Evolutionary conservation across 1,140 invertebrate genomes (phyloP).

Genomic region (Ladona fulva): DNA sequence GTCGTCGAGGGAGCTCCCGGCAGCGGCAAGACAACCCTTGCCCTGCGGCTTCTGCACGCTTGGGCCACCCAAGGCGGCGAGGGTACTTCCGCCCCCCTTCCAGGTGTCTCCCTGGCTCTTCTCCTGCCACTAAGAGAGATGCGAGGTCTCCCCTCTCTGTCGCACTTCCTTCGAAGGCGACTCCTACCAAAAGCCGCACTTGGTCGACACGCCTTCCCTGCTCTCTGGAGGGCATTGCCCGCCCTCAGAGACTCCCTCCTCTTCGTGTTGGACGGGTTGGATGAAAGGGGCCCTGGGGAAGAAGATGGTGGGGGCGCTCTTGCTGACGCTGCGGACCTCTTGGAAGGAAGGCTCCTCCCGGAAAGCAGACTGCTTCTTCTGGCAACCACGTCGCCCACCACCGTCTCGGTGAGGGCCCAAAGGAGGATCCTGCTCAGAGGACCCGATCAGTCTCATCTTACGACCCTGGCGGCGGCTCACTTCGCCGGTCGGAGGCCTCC

Average conservation of each 20-base stretch:
- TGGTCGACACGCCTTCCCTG: constrained; percentile 27
- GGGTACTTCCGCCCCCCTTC: constrained; percentile 20
- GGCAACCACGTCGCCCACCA: background rate
- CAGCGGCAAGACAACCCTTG: constrained; percentile 42
- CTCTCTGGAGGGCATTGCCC: constrained; percentile 31
- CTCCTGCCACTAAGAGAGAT: constrained; percentile 45
- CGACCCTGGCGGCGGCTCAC: constrained; percentile 38
- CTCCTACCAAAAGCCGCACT: constrained; percentile 36
- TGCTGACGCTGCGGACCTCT: constrained; percentile 40
- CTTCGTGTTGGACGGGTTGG: constrained; percentile 45
- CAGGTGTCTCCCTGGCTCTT: constrained; percentile 35
- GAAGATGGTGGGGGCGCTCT: constrained; percentile 33
- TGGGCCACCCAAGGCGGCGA: constrained; percentile 39
- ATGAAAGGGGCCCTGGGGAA: constrained; percentile 25
- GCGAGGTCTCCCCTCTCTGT: constrained; percentile 32
- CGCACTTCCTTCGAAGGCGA: constrained; percentile 40
- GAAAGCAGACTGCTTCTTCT: constrained; percentile 39
- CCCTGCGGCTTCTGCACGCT: constrained; percentile 41
- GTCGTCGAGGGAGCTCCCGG: constrained; percentile 43
- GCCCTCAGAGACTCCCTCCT: constrained; percentile 37
- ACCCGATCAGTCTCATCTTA: constrained; percentile 44
- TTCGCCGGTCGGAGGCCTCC: constrained; percentile 39
- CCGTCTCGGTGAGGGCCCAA: constrained; percentile 27
- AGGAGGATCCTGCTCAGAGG: constrained; percentile 41
- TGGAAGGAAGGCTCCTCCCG: constrained; percentile 45